Conservation (phyloP, 2,888 invertebrate genomes). For the Brachylomia viminalis region DNA sequence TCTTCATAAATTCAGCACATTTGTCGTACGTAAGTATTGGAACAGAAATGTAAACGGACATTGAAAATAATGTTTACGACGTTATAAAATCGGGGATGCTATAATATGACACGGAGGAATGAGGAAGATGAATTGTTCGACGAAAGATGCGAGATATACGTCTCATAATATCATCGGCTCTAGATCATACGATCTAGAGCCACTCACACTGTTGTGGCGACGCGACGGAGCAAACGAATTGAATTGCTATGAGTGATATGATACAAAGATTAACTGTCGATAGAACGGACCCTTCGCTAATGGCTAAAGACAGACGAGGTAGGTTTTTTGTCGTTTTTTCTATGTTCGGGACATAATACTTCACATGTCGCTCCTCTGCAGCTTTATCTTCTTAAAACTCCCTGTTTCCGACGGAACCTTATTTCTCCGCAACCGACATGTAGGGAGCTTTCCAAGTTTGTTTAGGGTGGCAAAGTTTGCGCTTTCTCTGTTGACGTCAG, state of each 20-base stretch:
- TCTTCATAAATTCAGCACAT: constrained; percentile 28
- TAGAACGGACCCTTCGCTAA: constrained; percentile 18
- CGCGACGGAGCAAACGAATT: constrained; percentile 37
- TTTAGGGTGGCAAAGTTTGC: constrained; percentile 49
- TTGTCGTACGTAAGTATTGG: constrained; percentile 11
- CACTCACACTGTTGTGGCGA: constrained; percentile 16
- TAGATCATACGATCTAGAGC: constrained; percentile 20
- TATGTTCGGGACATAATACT: background rate
- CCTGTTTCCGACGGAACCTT: constrained; percentile 5
- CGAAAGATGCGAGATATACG: constrained; percentile 35
- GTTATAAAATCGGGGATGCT: constrained; percentile 52
- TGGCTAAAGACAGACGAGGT: background rate
- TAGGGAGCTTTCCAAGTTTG: constrained; percentile 35
- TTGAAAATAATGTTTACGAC: constrained; percentile 57
- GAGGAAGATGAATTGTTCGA: constrained; percentile 52
- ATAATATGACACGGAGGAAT: constrained; percentile 49
- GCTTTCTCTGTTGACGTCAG: constrained; percentile 34
- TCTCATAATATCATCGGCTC: background rate
- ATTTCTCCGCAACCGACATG: constrained; percentile 3
- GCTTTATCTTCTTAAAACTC: constrained; percentile 10
- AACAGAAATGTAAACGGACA: constrained; percentile 44
- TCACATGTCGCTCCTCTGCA: background rate
- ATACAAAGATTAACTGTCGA: constrained; percentile 37
- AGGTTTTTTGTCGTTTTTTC: constrained; percentile 1
- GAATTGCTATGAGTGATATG: constrained; percentile 44